Evolutionary conservation across 2,113 vertebrate species (phyloP).

Genomic region (Channa argus): DNA sequence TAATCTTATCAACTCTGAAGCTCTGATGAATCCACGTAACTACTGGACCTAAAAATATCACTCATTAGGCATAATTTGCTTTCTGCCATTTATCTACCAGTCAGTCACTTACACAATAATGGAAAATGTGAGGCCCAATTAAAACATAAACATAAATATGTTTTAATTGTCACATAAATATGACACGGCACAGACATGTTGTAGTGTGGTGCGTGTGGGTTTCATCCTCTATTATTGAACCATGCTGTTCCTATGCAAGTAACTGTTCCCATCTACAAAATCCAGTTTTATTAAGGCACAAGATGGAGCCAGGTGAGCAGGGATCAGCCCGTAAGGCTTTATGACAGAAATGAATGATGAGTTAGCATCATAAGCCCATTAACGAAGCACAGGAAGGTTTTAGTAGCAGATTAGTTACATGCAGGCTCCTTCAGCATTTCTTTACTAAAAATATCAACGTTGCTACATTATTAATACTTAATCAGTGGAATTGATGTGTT

Average conservation of each 20-base stretch:
- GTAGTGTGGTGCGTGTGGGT: too few species aligned
- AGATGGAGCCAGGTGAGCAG: too few species aligned
- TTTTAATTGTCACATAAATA: too few species aligned
- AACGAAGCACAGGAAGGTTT: background rate
- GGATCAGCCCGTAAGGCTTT: too few species aligned
- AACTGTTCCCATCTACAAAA: background rate
- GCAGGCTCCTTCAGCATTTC: background rate
- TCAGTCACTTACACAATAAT: constrained; percentile 17
- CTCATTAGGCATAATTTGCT: constrained; percentile 17
- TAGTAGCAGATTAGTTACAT: background rate
- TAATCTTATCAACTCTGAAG: too few species aligned
- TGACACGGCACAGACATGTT: background rate
- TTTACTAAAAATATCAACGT: background rate
- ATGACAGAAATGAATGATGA: too few species aligned
- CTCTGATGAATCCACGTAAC: too few species aligned
- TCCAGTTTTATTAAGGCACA: too few species aligned
- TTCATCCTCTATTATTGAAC: background rate
- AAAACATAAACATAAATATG: background rate
- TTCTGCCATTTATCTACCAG: too few species aligned
- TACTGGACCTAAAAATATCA: background rate
- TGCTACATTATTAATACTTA: too few species aligned
- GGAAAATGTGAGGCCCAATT: background rate
- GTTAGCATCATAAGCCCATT: too few species aligned
- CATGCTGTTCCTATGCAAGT: background rate
- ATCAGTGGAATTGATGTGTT: too few species aligned